These are phyloP conservation scores for Troides aeacus DNA, from an alignment of 2,888 invertebrate genomes.

Conservation along the genomic window DNA sequence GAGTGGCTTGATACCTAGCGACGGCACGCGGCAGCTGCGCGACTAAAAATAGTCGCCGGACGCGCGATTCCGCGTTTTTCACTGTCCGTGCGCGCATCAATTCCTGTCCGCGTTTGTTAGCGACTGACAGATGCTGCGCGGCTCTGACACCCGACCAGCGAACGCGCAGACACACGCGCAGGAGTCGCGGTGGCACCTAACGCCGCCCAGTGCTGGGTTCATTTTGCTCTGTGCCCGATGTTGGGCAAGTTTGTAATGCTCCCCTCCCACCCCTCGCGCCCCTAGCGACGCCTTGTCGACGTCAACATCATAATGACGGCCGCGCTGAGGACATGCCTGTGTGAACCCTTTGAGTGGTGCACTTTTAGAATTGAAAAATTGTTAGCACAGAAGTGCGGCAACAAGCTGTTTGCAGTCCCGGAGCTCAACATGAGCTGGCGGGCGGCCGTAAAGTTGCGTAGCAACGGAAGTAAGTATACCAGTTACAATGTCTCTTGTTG, in stretches of 20 bases:
- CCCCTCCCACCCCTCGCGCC: slow-evolving; percentile 35
- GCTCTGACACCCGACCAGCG: slow-evolving; percentile 48
- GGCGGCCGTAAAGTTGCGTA: too few species aligned
- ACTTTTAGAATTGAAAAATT: slow-evolving; percentile 55
- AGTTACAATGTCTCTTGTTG: too few species aligned
- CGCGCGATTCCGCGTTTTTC: slow-evolving; percentile 77
- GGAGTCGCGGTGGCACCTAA: slow-evolving; percentile 35
- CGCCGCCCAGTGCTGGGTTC: slow-evolving; percentile 32
- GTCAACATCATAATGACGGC: slow-evolving; percentile 68
- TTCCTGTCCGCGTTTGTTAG: slow-evolving; percentile 76
- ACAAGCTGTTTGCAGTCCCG: background rate
- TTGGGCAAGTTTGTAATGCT: slow-evolving; percentile 36
- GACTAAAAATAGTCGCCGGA: slow-evolving; percentile 65
- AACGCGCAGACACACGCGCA: slow-evolving; percentile 29
- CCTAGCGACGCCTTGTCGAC: slow-evolving; percentile 53
- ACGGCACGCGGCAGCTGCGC: slow-evolving; percentile 70
- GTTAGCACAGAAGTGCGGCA: slow-evolving; percentile 19
- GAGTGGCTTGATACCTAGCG: slow-evolving; percentile 54
- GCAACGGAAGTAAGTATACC: too few species aligned
- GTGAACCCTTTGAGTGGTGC: slow-evolving; percentile 61
- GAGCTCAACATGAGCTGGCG: background rate
- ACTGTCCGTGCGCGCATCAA: slow-evolving; percentile 76
- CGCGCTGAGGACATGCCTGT: slow-evolving; percentile 62
- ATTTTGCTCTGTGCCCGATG: slow-evolving; percentile 34
- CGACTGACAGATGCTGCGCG: slow-evolving; percentile 77